Conservation (phyloP, 2,797 vertebrate species). For the Champsocephalus esox region DNA sequence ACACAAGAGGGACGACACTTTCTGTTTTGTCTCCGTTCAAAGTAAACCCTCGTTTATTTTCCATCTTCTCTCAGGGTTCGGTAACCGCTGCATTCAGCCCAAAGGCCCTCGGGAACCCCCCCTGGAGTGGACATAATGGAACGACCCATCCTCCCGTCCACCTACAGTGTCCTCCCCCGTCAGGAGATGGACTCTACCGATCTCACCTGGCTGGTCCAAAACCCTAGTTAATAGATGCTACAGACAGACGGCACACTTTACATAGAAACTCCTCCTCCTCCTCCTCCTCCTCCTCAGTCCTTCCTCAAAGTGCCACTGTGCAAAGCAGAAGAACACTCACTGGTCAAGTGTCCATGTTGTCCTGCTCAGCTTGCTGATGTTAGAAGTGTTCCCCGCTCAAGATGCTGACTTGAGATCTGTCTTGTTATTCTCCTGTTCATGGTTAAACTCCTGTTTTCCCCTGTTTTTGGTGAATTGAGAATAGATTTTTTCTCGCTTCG, state of each 20-base stretch:
- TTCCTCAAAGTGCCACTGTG: conserved; percentile 84
- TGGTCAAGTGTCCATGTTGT: conserved; percentile 52
- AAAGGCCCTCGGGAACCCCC: conserved; percentile 92
- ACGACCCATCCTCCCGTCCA: conserved; percentile 30
- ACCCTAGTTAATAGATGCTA: conserved; percentile 51
- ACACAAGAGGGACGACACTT: background rate
- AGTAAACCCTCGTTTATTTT: background rate
- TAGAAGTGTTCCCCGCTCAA: conserved; percentile 47
- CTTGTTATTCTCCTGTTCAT: conserved; percentile 39
- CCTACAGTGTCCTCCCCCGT: conserved; percentile 29
- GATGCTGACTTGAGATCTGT: conserved; percentile 58
- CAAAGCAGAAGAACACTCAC: conserved; percentile 72
- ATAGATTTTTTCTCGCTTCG: background rate
- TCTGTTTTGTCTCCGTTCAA: background rate
- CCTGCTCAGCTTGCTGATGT: conserved; percentile 52
- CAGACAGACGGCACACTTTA: conserved; percentile 56
- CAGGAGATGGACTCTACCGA: conserved; percentile 54
- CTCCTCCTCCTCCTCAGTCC: conserved; percentile 70
- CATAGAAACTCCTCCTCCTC: conserved; percentile 71
- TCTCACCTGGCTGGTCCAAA: conserved; percentile 64
- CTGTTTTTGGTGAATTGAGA: conserved; percentile 2
- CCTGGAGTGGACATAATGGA: conserved; percentile 94
- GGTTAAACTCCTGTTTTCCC: conserved; percentile 50
- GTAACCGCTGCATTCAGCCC: conserved; percentile 91
- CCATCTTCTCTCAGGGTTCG: conserved; percentile 85